These are phyloP conservation scores for Shargacucullia verbasci DNA, from an alignment of 2,888 invertebrate genomes.

Conservation along the genomic window DNA sequence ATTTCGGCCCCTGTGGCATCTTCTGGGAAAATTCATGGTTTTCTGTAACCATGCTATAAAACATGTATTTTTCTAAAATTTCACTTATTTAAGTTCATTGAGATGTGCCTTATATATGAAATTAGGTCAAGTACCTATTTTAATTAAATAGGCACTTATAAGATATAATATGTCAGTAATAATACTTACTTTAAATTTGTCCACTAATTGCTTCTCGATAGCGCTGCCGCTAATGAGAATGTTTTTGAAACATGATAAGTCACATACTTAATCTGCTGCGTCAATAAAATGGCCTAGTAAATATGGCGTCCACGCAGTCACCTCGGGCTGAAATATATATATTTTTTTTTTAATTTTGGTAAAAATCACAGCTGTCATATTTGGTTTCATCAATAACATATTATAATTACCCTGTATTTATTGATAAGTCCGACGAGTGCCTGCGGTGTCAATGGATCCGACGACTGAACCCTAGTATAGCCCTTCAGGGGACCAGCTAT, in stretches of 20 bases:
- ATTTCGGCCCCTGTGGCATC: too few species aligned
- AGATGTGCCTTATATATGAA: constrained; percentile 3
- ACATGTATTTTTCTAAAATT: too few species aligned
- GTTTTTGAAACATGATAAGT: constrained; percentile 73
- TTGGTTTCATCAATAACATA: constrained; percentile 1
- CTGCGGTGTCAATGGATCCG: constrained; percentile 60
- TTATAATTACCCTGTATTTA: constrained; percentile 65
- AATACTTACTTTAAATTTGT: constrained; percentile 70
- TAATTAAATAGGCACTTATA: too few species aligned
- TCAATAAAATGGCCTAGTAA: constrained; percentile 70
- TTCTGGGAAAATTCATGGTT: too few species aligned
- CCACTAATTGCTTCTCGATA: constrained; percentile 67
- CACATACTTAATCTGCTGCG: constrained; percentile 69
- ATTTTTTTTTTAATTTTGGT: constrained; percentile 9
- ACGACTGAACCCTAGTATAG: constrained; percentile 65
- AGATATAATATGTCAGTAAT: constrained; percentile 24
- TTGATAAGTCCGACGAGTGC: constrained; percentile 63
- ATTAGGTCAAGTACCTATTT: constrained; percentile 13
- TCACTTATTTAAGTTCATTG: constrained; percentile 3
- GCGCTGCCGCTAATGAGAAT: constrained; percentile 71
- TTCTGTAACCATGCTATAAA: too few species aligned
- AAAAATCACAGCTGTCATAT: constrained; percentile 14
- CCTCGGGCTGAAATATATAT: constrained; percentile 65
- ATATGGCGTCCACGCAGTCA: constrained; percentile 72
- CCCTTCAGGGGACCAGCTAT: constrained; percentile 61